phyloP scores from a whole-genome alignment of 1,140 invertebrate species.

The Drosophila sturtevanti region DNA sequence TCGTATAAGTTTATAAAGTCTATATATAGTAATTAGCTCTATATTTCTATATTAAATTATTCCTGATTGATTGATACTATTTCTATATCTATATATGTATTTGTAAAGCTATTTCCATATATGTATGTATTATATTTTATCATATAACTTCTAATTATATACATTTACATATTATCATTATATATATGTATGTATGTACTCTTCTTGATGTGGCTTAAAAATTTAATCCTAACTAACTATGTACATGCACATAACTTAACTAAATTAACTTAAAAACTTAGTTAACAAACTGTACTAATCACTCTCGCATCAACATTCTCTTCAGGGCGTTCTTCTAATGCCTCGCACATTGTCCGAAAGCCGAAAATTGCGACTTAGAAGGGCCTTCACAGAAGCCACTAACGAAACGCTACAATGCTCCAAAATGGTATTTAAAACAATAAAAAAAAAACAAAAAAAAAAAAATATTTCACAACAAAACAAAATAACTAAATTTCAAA shows the following conservation, averaged over 20 bases:
- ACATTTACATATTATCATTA: no score
- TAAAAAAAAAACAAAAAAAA: constrained; percentile 28
- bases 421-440: constrained; percentile 89
- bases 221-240: neutral
- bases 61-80: no score
- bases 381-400: constrained; percentile 93
- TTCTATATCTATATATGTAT: neutral
- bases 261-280: constrained; percentile 35
- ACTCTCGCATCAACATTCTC: constrained; percentile 70
- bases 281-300: constrained; percentile 65
- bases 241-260: neutral
- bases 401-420: constrained; percentile 93
- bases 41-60: no score
- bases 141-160: neutral
- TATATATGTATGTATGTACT: neutral
- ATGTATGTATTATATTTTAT: neutral
- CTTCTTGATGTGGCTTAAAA: neutral
- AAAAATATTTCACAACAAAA: constrained; percentile 10
- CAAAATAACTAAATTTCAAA: constrained; percentile 4
- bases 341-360: constrained; percentile 93
- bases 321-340: constrained; percentile 92
- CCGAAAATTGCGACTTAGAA: constrained; percentile 90
- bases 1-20: no score
- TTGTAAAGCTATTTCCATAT: neutral
- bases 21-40: no score